A percentile compares a stretch with the other conserved stretches of the same genome.
phyloP scores from a whole-genome alignment of 2,888 invertebrate genomes.

The Lasioglossum leucozonium region DNA sequence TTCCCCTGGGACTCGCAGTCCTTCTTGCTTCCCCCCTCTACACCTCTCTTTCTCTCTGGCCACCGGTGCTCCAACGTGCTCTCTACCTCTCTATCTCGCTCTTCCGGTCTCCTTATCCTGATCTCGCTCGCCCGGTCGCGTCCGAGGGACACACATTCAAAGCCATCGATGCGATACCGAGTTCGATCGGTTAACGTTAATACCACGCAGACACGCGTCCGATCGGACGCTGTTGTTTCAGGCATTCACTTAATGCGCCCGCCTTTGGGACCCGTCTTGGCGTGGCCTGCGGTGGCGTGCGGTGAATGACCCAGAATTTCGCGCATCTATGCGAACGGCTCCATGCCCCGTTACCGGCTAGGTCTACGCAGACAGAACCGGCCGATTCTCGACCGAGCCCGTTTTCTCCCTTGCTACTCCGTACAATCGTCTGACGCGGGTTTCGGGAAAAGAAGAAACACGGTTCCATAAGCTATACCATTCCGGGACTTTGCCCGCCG shows the following conservation, averaged over 20 bases:
- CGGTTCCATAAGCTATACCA: constrained; percentile 37
- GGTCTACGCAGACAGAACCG: not conserved
- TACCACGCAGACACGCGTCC: constrained; percentile 37
- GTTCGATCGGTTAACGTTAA: constrained; percentile 63
- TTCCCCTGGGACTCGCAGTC: constrained; percentile 68
- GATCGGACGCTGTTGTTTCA: constrained; percentile 62
- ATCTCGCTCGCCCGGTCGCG: not conserved
- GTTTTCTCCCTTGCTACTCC: too few relatives aligned
- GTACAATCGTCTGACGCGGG: constrained; percentile 40
- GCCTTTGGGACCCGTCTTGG: constrained; percentile 54
- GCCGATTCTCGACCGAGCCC: constrained; percentile 17
- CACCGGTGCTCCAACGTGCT: not conserved
- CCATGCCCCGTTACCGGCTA: not conserved
- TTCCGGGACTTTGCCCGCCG: constrained; percentile 13
- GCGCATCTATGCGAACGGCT: constrained; percentile 9
- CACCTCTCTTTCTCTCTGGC: not conserved
- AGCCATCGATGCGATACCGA: constrained; percentile 57
- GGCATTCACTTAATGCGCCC: constrained; percentile 57
- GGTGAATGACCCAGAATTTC: constrained; percentile 60
- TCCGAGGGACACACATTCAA: constrained; percentile 35
- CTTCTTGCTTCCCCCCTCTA: not conserved
- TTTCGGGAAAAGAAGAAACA: constrained; percentile 40
- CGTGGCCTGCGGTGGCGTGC: constrained; percentile 34
- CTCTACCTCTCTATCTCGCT: not conserved
- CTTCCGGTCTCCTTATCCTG: not conserved